Conservation (phyloP, 1,140 invertebrate species). For the Pachyrhynchus sulphureomaculatus region DNA sequence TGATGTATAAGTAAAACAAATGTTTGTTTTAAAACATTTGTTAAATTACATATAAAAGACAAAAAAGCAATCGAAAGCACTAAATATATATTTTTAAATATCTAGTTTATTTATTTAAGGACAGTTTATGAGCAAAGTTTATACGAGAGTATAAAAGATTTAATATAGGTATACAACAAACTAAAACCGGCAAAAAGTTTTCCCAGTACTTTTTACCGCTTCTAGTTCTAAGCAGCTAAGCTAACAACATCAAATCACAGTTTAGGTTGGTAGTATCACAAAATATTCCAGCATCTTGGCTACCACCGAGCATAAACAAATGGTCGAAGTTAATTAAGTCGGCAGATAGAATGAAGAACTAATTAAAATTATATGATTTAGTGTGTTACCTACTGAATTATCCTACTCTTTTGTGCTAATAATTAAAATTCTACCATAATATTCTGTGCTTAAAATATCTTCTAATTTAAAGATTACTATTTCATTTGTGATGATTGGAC, state of each 20-base stretch:
- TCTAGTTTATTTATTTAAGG: no score
- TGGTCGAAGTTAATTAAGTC: conserved; percentile 36
- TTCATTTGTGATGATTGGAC: conserved; percentile 46
- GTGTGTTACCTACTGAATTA: not conserved
- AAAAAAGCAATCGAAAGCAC: no score
- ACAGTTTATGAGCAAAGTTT: conserved; percentile 24
- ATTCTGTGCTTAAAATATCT: conserved; percentile 30
- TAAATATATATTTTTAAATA: no score
- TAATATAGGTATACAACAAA: conserved; percentile 28
- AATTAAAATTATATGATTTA: conserved; percentile 18
- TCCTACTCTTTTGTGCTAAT: conserved; percentile 11
- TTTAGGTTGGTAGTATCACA: conserved; percentile 49
- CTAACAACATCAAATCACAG: conserved; percentile 48
- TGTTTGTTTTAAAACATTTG: not conserved
- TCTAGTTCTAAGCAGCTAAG: conserved; percentile 30
- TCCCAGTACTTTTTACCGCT: conserved; percentile 49
- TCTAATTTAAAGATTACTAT: not conserved
- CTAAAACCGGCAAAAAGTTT: conserved; percentile 47
- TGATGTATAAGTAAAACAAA: not conserved
- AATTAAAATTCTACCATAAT: conserved; percentile 26
- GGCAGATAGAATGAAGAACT: conserved; percentile 7
- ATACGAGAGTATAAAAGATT: conserved; percentile 30
- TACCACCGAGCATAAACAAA: conserved; percentile 49
- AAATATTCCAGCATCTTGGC: conserved; percentile 52
- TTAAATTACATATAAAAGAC: not conserved